Evolutionary conservation across 2,113 vertebrate species (phyloP).

Genomic region (Columbina picui): DNA sequence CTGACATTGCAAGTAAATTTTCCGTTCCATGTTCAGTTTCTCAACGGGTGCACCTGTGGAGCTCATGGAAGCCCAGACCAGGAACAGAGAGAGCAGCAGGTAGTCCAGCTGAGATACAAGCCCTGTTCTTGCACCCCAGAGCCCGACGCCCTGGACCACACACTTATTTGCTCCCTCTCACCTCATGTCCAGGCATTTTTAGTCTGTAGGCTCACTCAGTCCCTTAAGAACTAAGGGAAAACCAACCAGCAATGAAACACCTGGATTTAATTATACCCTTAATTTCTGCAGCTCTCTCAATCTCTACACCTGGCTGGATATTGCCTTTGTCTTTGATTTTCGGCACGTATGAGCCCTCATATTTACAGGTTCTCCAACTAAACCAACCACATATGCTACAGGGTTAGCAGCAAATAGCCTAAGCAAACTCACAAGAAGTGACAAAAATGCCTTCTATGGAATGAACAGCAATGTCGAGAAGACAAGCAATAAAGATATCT

Average conservation of each 20-base stretch:
- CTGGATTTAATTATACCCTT: neutral
- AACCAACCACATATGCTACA: neutral
- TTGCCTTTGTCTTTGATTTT: neutral
- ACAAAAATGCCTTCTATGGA: neutral
- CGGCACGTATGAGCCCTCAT: neutral
- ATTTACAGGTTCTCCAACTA: neutral
- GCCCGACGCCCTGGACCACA: neutral
- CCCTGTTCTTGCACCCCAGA: no score
- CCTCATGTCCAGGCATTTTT: rapidly evolving
- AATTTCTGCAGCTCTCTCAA: neutral
- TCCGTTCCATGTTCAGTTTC: neutral
- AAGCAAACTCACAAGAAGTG: neutral
- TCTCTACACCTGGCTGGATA: neutral
- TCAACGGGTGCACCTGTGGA: neutral
- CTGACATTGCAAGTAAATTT: neutral
- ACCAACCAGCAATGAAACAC: rapidly evolving
- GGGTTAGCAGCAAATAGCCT: neutral
- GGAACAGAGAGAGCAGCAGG: rapidly evolving
- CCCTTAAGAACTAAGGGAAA: neutral
- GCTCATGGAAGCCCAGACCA: neutral
- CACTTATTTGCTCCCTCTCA: neutral
- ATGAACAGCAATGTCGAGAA: neutral
- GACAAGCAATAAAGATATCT: no score
- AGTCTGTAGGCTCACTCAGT: neutral
- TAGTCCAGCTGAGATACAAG: neutral